phyloP scores from a whole-genome alignment of 2,113 vertebrate genomes.

The Oriolus oriolus region DNA sequence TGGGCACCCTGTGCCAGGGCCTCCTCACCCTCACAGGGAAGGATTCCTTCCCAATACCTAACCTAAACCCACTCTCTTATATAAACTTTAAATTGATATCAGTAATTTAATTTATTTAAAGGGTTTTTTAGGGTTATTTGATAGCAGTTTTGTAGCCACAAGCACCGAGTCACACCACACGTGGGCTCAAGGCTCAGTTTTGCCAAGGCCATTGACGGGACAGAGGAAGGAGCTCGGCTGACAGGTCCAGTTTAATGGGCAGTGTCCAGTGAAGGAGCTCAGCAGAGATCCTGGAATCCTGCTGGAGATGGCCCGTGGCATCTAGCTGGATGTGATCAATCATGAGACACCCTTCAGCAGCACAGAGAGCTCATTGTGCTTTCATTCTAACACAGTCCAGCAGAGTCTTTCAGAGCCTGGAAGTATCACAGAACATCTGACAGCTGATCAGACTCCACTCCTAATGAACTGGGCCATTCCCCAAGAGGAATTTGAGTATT shows the following conservation, averaged over 20 bases:
- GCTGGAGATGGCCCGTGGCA: not conserved
- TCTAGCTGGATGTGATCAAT: not conserved
- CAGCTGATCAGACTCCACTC: not conserved
- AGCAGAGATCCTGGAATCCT: not conserved
- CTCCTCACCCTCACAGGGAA: not conserved
- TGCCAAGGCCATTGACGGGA: not conserved
- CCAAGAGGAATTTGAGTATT: not conserved
- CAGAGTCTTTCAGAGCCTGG: slow-evolving; percentile 2
- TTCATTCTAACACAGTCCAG: not conserved
- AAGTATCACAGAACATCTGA: not conserved
- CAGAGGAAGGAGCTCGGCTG: not conserved
- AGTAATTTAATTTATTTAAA: not conserved
- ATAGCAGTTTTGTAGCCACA: not conserved
- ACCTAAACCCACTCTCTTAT: not conserved
- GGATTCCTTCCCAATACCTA: accelerated
- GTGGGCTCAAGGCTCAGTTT: not conserved
- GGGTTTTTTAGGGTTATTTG: accelerated
- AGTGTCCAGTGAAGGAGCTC: not conserved
- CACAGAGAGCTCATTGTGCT: slow-evolving; percentile 49
- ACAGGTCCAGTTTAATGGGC: not conserved
- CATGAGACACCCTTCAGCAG: not conserved
- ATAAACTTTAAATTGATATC: not conserved
- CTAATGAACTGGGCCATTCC: not conserved
- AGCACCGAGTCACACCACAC: not conserved
- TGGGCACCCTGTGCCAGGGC: not conserved